Evolutionary conservation across 2,113 vertebrate species (phyloP).

Genomic region (Hippocampus guttulatus): DNA sequence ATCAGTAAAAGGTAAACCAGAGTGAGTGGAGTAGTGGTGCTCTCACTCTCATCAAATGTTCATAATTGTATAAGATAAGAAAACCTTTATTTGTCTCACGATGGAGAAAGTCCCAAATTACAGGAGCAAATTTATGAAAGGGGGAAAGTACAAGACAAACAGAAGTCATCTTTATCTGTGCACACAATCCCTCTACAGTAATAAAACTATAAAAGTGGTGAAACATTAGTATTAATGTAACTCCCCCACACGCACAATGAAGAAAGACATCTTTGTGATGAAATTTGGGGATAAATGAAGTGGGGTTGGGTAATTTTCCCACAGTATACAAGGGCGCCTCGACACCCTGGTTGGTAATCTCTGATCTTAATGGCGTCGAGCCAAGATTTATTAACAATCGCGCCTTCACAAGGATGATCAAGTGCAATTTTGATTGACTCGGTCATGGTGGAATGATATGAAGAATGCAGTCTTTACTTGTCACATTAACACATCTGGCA

Average conservation of each 20-base stretch:
- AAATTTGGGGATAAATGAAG: too few species aligned
- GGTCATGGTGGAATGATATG: not conserved
- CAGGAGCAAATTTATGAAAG: too few species aligned
- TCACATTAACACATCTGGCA: not conserved
- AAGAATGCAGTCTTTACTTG: too few species aligned
- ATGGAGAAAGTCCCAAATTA: too few species aligned
- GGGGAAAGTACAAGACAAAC: too few species aligned
- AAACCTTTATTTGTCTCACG: too few species aligned
- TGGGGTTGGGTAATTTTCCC: too few species aligned
- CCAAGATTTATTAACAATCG: too few species aligned
- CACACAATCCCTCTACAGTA: not conserved
- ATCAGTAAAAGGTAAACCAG: not conserved
- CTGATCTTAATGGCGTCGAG: too few species aligned
- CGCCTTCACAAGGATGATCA: not conserved
- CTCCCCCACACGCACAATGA: too few species aligned
- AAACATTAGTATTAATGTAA: not conserved
- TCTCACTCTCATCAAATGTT: not conserved
- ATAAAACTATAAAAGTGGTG: slow-evolving; percentile 1
- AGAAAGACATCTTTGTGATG: too few species aligned
- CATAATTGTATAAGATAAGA: not conserved
- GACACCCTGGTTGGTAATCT: not conserved
- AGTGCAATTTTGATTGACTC: not conserved
- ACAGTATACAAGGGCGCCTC: not conserved
- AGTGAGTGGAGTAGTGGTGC: not conserved
- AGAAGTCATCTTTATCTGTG: not conserved